phyloP scores from a whole-genome alignment of 2,888 invertebrate genomes.

The Lumbricus terrestris region DNA sequence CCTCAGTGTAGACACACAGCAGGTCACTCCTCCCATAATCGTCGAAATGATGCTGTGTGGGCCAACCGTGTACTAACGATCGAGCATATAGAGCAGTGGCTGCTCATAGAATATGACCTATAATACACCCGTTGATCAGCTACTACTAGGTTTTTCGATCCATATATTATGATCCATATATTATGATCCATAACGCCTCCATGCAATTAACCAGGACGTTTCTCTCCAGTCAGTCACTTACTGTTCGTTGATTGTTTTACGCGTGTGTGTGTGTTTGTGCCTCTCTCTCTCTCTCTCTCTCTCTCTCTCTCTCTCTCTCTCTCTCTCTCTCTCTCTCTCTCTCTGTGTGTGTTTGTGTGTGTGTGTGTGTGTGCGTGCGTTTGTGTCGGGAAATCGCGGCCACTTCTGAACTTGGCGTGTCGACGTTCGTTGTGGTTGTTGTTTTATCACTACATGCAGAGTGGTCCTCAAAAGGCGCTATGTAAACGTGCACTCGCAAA shows the following conservation, averaged over 20 bases:
- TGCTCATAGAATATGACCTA: not conserved
- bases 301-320: too few relatives aligned
- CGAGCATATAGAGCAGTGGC: not conserved
- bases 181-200: not conserved
- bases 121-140: not conserved
- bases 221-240: not conserved
- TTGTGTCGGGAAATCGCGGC: too few relatives aligned
- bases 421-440: not conserved
- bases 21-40: not conserved
- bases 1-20: not conserved
- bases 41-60: not conserved
- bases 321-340: too few relatives aligned
- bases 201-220: not conserved
- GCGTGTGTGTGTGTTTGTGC: too few relatives aligned
- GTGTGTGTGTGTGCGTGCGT: too few relatives aligned
- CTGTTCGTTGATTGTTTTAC: not conserved
- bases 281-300: too few relatives aligned
- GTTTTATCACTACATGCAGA: not conserved
- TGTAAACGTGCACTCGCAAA: not conserved
- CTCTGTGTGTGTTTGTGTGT: too few relatives aligned
- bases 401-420: not conserved
- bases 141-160: not conserved
- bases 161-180: not conserved
- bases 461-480: not conserved
- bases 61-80: too few relatives aligned